Evolutionary conservation across 2,888 invertebrate species (phyloP).

Genomic region (Pyrgus malvae): DNA sequence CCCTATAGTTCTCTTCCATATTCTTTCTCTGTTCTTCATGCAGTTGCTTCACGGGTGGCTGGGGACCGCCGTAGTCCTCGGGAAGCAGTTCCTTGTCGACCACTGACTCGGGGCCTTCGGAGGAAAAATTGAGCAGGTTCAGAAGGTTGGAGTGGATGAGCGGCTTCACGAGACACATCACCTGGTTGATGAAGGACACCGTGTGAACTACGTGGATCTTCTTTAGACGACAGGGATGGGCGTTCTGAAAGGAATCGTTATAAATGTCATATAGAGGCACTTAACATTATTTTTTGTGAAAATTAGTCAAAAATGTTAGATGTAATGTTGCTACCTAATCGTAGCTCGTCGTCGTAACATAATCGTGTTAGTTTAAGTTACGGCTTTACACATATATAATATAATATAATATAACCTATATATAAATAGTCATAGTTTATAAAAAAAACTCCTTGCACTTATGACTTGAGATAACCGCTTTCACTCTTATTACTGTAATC

Average conservation of each 20-base stretch:
- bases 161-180: slow-evolving; percentile 85
- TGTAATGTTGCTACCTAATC: too few relatives aligned
- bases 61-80: slow-evolving; percentile 84
- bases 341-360: too few relatives aligned
- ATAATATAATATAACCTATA: too few relatives aligned
- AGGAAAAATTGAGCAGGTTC: slow-evolving; percentile 81
- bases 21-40: slow-evolving; percentile 79
- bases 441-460: too few relatives aligned
- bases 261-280: not conserved
- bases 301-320: too few relatives aligned
- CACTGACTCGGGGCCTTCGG: slow-evolving; percentile 72
- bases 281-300: not conserved
- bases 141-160: slow-evolving; percentile 84
- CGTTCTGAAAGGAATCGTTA: slow-evolving; percentile 71
- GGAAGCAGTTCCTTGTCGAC: slow-evolving; percentile 70
- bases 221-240: slow-evolving; percentile 85
- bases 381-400: too few relatives aligned
- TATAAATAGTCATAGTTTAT: too few relatives aligned
- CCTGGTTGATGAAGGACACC: slow-evolving; percentile 85
- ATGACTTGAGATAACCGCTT: too few relatives aligned
- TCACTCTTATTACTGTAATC: too few relatives aligned
- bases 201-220: slow-evolving; percentile 85
- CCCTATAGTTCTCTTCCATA: slow-evolving; percentile 81
- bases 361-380: too few relatives aligned
- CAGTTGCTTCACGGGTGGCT: slow-evolving; percentile 74